Evolutionary conservation across 2,113 vertebrate species (phyloP).

Genomic region (Scopus umbretta): DNA sequence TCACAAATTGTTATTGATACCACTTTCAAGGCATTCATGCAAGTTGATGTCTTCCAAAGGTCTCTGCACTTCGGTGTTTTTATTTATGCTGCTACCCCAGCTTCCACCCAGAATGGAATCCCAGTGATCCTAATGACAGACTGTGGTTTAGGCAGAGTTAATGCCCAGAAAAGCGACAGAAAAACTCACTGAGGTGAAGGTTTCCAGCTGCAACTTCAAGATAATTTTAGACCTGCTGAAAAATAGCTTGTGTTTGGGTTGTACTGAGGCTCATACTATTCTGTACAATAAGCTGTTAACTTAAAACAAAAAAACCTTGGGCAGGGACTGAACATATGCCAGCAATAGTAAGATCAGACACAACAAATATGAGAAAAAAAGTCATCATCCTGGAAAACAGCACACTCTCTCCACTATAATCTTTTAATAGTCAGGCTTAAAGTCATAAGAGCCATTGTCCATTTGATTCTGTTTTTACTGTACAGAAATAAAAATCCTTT

Average conservation of each 20-base stretch:
- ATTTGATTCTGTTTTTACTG: neutral
- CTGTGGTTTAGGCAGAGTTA: neutral
- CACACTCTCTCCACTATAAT: neutral
- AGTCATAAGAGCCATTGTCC: neutral
- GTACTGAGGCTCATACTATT: neutral
- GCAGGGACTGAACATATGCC: neutral
- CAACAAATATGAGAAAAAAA: conserved; percentile 1
- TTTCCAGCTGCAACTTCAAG: neutral
- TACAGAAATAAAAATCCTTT: neutral
- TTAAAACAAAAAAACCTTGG: neutral
- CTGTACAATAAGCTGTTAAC: neutral
- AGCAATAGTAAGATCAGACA: conserved; percentile 55
- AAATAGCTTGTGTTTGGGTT: neutral
- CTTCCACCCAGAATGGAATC: conserved; percentile 9
- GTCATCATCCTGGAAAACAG: neutral
- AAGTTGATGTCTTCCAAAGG: neutral
- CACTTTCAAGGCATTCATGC: no score
- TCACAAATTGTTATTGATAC: no score
- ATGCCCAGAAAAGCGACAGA: neutral
- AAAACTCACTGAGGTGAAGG: conserved; percentile 7
- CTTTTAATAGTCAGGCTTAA: neutral
- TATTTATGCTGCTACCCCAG: neutral
- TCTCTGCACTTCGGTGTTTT: neutral
- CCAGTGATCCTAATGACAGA: neutral
- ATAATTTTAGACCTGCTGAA: conserved; percentile 38